Base-by-base conservation (phyloP, 2,888 invertebrate species). In the Pollenia amentaria region DNA sequence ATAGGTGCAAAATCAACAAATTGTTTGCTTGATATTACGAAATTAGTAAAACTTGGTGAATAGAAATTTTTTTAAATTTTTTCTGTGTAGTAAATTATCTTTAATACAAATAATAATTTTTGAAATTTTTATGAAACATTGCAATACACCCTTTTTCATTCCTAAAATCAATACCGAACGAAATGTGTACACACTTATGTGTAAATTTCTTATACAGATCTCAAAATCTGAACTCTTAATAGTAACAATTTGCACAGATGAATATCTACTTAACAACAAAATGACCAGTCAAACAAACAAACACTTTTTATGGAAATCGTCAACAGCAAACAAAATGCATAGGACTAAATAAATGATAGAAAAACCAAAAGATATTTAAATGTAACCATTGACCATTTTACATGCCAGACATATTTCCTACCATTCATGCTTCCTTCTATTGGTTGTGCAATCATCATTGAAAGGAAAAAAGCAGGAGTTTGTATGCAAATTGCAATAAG, bases 261-360 rank as follows among this genome's bases (percentile, higher is more conserved):
- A 65, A 60, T 72, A 72, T 76, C 81, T 78, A 70, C 51, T 70
- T 76, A 80, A 70, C 73, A 64, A 75, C 73, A 64, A 75, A 86
- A 80, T 76, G 69, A 70, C 64, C 76, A 81, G 29, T 29, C 70
- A 60, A 70, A 70, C 60, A 44, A 82, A 78, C 29, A 29, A 29
- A 29, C 1, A 76, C 38, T 62, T 67, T 21, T 73, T 64, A 21
- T 77, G 16, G 21, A 64, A 78, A 82, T 51, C n/a, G 11, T 57
- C 29, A 29, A 62, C 16, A 18, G 16, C 11, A 16, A 75, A 16
- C 57, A 48, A 81, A 64, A 51, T 10, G 48, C 14, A 60, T 16
- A 48, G 78, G 51, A 73, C 70, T 62, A 21, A 60, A 48, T 64
- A 14, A 46, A 70, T 51, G 82, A 62, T 53, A 76, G 44, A 29